phyloP scores from a whole-genome alignment of 2,113 vertebrate genomes.

The Tyrannus savana region DNA sequence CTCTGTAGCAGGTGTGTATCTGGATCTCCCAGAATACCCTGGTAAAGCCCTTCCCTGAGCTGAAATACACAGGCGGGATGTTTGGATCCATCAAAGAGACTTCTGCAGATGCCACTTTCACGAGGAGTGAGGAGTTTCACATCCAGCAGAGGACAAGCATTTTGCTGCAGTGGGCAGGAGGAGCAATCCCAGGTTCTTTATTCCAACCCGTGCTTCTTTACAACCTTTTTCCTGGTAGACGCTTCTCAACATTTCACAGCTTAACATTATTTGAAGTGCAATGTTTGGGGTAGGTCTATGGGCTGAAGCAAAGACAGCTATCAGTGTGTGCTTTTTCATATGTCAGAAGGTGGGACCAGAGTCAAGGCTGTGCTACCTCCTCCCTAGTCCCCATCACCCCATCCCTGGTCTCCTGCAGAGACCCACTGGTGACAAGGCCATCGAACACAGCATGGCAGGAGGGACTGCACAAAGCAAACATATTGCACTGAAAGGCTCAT shows the following conservation, averaged over 20 bases:
- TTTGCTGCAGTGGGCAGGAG: neutral
- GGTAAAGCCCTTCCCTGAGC: neutral
- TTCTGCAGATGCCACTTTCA: neutral
- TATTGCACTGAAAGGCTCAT: neutral
- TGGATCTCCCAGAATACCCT: neutral
- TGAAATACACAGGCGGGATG: rapidly evolving
- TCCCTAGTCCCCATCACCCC: neutral
- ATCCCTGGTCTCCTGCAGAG: neutral
- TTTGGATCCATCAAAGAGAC: neutral
- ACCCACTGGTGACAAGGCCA: neutral
- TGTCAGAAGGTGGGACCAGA: neutral
- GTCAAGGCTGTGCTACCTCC: neutral
- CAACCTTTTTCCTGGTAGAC: neutral
- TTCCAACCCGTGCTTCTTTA: neutral
- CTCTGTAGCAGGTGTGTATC: neutral
- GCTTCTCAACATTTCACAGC: neutral
- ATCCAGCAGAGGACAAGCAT: neutral
- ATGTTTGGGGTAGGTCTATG: neutral
- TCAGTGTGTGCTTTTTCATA: neutral
- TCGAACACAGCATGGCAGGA: neutral
- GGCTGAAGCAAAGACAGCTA: neutral
- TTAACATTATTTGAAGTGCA: neutral
- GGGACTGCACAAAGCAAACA: neutral
- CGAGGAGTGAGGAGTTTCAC: neutral
- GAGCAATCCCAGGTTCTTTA: neutral